Evolutionary conservation across 2,797 vertebrate genomes (phyloP).

Genomic region (Mormyrops boulengeri): DNA sequence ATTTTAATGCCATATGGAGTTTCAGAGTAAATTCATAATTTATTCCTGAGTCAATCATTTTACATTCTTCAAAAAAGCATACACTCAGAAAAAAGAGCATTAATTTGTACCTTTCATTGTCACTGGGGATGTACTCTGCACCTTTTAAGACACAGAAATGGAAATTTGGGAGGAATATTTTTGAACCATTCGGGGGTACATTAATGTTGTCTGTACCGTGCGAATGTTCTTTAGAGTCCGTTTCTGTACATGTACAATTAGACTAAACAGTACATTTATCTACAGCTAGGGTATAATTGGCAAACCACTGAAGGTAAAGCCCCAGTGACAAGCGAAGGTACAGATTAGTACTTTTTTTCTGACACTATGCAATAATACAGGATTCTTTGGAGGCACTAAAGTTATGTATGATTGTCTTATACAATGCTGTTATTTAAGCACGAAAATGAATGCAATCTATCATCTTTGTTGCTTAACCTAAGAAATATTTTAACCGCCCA

Average conservation of each 20-base stretch:
- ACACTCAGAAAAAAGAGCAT: not conserved
- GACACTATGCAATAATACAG: not conserved
- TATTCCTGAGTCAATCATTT: not conserved
- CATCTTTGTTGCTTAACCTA: not conserved
- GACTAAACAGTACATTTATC: not conserved
- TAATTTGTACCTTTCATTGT: not conserved
- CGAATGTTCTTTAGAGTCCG: not conserved
- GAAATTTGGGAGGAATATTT: not conserved
- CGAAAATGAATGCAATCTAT: not conserved
- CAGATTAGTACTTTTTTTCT: not conserved
- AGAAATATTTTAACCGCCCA: not conserved
- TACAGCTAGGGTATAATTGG: not conserved
- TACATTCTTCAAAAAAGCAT: not conserved
- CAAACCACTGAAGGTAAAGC: not conserved
- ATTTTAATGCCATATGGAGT: not conserved
- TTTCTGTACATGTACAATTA: not conserved
- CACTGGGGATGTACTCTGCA: not conserved
- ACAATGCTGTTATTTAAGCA: not conserved
- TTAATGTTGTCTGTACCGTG: not conserved
- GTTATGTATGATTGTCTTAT: not conserved
- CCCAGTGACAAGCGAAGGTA: not conserved
- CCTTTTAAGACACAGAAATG: not conserved
- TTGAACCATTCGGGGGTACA: not conserved
- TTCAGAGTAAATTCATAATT: not conserved
- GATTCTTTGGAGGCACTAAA: not conserved